These are phyloP conservation scores for Rhadina sibilatrix DNA, from an alignment of 2,113 vertebrate species.

Conservation along the genomic window DNA sequence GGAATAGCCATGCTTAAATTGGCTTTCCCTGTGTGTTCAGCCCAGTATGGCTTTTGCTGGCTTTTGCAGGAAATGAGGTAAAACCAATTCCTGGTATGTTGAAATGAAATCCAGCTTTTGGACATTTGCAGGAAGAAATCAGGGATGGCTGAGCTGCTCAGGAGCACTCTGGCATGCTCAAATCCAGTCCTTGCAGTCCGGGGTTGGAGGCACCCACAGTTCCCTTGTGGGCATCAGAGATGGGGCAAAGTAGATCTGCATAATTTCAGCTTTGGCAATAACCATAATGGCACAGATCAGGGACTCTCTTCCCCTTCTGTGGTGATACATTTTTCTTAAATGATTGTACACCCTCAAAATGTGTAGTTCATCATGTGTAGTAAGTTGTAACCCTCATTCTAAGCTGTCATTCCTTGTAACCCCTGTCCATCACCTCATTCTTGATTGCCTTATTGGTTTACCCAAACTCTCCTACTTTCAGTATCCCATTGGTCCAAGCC, in stretches of 20 bases:
- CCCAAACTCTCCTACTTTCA: too few species aligned
- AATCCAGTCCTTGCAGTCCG: neutral
- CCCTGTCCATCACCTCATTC: too few species aligned
- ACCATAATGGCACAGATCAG: neutral
- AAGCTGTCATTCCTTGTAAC: too few species aligned
- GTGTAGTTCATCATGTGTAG: too few species aligned
- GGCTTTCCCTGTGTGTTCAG: neutral
- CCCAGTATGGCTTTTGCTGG: rapidly evolving
- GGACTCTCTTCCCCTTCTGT: neutral
- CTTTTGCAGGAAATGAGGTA: neutral
- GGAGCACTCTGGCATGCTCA: rapidly evolving
- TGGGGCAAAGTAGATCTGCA: neutral
- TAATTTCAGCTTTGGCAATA: neutral
- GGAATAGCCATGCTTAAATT: rapidly evolving
- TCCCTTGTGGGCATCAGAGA: neutral
- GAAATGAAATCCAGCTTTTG: neutral
- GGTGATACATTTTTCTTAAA: too few species aligned
- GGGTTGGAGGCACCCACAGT: neutral
- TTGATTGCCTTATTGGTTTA: too few species aligned
- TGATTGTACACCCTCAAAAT: too few species aligned
- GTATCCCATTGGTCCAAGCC: too few species aligned
- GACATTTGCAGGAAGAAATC: neutral
- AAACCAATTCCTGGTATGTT: neutral
- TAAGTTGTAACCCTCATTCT: too few species aligned
- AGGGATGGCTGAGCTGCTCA: neutral